A percentile compares a stretch with the other conserved stretches of the same genome.
phyloP scores from a whole-genome alignment of 2,888 invertebrate species.

The Tridacna crocea region DNA sequence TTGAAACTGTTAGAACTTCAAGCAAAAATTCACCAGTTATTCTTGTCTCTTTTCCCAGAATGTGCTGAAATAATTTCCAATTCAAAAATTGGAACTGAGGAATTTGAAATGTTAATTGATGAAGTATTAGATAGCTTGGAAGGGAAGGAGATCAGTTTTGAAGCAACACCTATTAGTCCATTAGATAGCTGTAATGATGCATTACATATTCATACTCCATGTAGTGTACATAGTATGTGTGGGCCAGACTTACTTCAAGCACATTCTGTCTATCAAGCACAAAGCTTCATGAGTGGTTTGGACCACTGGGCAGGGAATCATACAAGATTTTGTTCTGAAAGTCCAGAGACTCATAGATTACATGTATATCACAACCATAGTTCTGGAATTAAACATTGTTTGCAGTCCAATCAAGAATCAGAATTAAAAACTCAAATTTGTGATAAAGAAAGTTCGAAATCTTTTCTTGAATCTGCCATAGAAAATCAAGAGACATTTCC shows the following conservation, averaged over 20 bases:
- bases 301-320: neutral
- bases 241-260: neutral
- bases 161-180: neutral
- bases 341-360: neutral
- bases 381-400: neutral
- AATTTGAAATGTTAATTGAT: constrained; percentile 61
- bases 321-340: neutral
- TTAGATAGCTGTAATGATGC: neutral
- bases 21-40: constrained; percentile 60
- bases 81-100: constrained; percentile 55
- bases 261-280: neutral
- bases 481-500: neutral
- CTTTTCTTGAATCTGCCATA: neutral
- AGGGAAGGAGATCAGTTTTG: constrained; percentile 19
- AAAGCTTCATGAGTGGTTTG: neutral
- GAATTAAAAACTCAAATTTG: neutral
- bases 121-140: constrained; percentile 52
- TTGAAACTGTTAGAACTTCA: constrained; percentile 50
- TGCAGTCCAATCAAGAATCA: neutral
- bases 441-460: neutral
- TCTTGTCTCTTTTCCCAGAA: constrained; percentile 63
- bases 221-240: neutral
- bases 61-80: constrained; percentile 55
- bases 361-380: neutral
- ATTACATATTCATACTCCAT: neutral